Conservation (phyloP, 2,113 vertebrate species). For the Aspiorhynchus laticeps region DNA sequence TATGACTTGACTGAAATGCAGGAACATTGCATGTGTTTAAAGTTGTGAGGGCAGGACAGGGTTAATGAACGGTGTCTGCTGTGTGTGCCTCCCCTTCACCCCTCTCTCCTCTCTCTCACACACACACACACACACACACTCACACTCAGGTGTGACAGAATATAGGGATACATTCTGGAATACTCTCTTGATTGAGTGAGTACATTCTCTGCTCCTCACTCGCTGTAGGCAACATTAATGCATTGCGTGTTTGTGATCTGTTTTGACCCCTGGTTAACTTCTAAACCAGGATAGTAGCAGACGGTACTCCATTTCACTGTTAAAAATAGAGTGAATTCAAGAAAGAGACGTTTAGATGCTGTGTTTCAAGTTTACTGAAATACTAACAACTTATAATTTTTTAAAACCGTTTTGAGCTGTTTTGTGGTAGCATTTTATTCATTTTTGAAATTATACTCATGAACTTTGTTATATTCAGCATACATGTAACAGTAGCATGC, state of each 20-base stretch:
- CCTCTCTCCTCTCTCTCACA: not conserved
- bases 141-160: constrained; percentile 14
- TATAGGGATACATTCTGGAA: constrained; percentile 1
- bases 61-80: constrained; percentile 40
- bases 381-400: too few species aligned
- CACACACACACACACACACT: not conserved
- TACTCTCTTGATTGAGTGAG: constrained; percentile 35
- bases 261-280: not conserved
- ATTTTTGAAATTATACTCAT: not conserved
- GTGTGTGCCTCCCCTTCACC: constrained; percentile 39
- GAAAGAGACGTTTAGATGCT: not conserved
- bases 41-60: constrained; percentile 20
- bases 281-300: constrained; percentile 16
- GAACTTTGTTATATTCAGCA: not conserved
- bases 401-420: too few species aligned
- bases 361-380: not conserved
- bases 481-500: not conserved
- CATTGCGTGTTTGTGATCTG: not conserved
- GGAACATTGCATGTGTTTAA: not conserved
- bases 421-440: too few species aligned
- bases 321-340: constrained; percentile 12
- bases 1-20: not conserved
- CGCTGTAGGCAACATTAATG: not conserved
- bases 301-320: constrained; percentile 6
- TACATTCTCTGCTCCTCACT: not conserved